These are phyloP conservation scores for Drosophila sucinea DNA, from an alignment of 1,140 invertebrate species.

Conservation along the genomic window DNA sequence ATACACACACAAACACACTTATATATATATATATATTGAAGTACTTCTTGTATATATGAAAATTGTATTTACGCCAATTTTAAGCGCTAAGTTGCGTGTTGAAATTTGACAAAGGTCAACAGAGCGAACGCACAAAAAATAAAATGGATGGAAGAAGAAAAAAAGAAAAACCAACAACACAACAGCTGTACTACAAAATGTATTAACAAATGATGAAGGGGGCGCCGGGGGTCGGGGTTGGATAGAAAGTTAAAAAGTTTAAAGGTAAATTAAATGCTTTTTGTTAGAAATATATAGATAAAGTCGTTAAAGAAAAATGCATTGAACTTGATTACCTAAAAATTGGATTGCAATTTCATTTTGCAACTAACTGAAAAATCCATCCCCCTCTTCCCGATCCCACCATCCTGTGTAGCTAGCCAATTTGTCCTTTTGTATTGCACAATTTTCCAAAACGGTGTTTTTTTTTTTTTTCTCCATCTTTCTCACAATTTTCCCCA, in stretches of 20 bases:
- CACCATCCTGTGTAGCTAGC: background rate
- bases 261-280: no score
- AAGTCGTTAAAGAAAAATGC: no score
- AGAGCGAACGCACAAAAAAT: conserved; percentile 36
- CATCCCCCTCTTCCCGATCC: no score
- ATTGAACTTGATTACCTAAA: no score
- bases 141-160: conserved; percentile 15
- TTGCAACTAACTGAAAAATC: no score
- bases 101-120: conserved; percentile 77
- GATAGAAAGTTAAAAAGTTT: background rate
- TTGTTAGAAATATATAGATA: no score
- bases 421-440: background rate
- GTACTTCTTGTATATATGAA: conserved; percentile 22
- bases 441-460: background rate
- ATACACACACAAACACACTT: conserved; percentile 13
- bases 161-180: conserved; percentile 25
- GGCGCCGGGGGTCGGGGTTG: background rate
- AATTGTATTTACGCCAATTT: conserved; percentile 71
- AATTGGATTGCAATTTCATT: no score
- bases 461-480: background rate
- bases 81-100: conserved; percentile 73
- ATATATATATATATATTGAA: conserved; percentile 18
- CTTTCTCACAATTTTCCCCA: background rate
- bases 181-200: conserved; percentile 6
- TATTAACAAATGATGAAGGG: background rate